phyloP scores from a whole-genome alignment of 2,888 invertebrate genomes.

The Trissonchulus latispiculum region DNA sequence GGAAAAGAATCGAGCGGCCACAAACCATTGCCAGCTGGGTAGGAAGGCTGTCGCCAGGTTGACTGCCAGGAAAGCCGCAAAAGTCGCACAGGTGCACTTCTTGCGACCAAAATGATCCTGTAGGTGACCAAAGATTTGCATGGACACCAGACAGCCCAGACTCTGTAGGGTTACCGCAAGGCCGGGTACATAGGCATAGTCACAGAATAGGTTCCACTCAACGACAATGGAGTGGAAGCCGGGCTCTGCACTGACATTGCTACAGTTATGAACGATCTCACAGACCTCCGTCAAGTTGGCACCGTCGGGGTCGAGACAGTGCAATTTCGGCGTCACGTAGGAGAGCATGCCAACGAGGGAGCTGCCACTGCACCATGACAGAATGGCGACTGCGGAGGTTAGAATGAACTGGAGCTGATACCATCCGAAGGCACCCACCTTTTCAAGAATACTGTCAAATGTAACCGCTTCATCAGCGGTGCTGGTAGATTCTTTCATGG shows the following conservation, averaged over 20 bases:
- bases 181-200: background rate
- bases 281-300: too few relatives aligned
- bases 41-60: background rate
- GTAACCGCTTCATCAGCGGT: too few relatives aligned
- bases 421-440: background rate
- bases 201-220: background rate
- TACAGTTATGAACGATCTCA: background rate
- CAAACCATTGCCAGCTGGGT: background rate
- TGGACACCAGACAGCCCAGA: background rate
- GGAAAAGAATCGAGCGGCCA: background rate
- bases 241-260: background rate
- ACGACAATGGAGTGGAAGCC: background rate
- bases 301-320: background rate
- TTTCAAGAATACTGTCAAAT: background rate
- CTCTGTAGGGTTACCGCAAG: background rate
- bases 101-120: background rate
- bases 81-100: background rate
- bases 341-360: background rate
- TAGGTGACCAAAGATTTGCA: background rate
- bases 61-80: background rate
- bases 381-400: background rate
- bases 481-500: too few relatives aligned
- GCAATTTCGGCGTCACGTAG: background rate
- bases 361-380: background rate
- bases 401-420: background rate